Conservation (phyloP, 2,113 vertebrate genomes). For the Lagopus muta region DNA sequence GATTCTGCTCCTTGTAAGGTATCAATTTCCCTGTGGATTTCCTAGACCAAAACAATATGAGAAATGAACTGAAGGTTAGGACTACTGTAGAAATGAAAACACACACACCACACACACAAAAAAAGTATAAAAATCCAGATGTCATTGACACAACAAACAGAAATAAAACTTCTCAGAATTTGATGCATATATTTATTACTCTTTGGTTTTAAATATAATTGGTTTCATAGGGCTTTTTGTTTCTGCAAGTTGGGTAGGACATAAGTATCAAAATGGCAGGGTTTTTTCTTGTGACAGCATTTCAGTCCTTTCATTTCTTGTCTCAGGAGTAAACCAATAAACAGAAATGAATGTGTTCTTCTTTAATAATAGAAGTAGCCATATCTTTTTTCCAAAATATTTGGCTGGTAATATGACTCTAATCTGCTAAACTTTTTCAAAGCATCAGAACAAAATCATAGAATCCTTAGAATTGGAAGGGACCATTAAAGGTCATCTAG, state of each 20-base stretch:
- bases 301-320: not conserved
- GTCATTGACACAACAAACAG: not conserved
- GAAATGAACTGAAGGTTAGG: not conserved
- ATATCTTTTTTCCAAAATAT: not conserved
- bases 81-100: not conserved
- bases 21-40: not conserved
- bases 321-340: not conserved
- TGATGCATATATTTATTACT: not conserved
- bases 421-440: not conserved
- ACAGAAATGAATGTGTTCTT: not conserved
- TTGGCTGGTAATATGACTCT: not conserved
- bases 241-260: not conserved
- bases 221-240: not conserved
- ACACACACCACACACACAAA: not conserved
- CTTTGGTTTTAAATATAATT: not conserved
- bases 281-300: not conserved
- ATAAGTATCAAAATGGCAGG: not conserved
- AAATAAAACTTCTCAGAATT: not conserved
- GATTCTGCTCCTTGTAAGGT: not conserved
- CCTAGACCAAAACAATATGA: not conserved
- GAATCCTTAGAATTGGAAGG: too few relatives aligned
- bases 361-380: not conserved
- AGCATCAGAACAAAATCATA: not conserved
- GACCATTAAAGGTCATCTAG: too few relatives aligned
- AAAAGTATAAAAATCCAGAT: too few relatives aligned